Conservation (phyloP, 30 jellyfish, hydroid and myxozoan species). For the Morbakka virulenta region DNA sequence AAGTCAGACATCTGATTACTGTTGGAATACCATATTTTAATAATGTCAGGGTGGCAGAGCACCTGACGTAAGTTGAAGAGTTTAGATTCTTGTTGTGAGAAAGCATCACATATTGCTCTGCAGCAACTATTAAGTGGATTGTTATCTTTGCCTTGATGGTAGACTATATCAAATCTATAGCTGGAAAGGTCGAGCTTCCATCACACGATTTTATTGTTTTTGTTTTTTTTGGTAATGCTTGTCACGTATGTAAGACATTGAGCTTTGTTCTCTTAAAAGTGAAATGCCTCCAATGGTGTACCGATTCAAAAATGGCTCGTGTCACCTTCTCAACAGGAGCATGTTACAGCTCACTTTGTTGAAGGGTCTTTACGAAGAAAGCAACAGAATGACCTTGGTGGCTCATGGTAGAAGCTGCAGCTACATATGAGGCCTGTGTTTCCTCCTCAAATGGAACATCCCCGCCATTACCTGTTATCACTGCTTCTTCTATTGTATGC, state of each 20-base stretch:
- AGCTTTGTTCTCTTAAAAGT: too few relatives aligned
- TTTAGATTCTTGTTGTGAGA: neutral
- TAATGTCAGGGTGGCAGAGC: constrained; percentile 28
- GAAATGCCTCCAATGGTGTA: too few relatives aligned
- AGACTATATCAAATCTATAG: constrained; percentile 18
- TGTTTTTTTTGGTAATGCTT: constrained; percentile 6
- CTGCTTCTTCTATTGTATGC: constrained; percentile 8
- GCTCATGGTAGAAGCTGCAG: neutral
- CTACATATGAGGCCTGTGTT: too few relatives aligned
- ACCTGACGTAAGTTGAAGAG: neutral
- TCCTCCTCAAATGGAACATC: too few relatives aligned
- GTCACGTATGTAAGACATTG: constrained; percentile 2
- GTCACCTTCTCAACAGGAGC: constrained; percentile 25
- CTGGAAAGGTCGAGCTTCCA: constrained; percentile 29
- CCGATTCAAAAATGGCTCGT: too few relatives aligned
- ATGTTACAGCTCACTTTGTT: constrained; percentile 34
- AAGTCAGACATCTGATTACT: constrained; percentile 12
- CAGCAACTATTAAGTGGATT: constrained; percentile 25
- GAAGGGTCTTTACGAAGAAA: constrained; percentile 4
- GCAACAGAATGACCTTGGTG: constrained; percentile 29
- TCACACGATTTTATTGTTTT: constrained; percentile 23
- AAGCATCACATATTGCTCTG: neutral
- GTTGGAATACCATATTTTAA: constrained; percentile 30
- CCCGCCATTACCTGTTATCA: neutral
- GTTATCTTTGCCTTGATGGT: constrained; percentile 9